Percentiles rank a stretch among this genome's conserved stretches.
These are phyloP conservation scores for Hyles lineata DNA, from an alignment of 2,888 invertebrate species.

Conservation along the genomic window DNA sequence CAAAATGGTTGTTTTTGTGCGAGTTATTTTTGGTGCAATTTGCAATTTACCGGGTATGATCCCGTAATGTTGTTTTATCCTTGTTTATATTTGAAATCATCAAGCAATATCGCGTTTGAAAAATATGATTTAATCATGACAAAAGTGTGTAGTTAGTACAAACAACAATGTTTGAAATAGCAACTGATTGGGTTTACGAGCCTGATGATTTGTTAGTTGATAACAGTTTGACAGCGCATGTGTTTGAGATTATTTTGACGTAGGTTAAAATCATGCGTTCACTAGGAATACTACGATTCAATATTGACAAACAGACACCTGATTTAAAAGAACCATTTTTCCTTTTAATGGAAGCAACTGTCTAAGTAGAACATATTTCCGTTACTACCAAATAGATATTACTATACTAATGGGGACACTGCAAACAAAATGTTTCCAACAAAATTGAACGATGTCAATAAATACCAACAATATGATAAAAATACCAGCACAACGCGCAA, in stretches of 20 bases:
- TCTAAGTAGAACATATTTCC: too few species aligned
- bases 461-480: too few species aligned
- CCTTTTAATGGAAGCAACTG: too few species aligned
- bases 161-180: neutral
- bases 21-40: neutral
- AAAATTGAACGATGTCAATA: too few species aligned
- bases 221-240: conserved; percentile 4
- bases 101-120: neutral
- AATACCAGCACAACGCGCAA: too few species aligned
- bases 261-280: neutral
- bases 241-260: conserved; percentile 18
- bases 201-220: neutral
- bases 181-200: neutral
- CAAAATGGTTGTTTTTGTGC: neutral
- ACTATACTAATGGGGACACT: too few species aligned
- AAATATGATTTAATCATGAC: conserved; percentile 12
- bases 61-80: neutral
- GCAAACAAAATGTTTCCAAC: too few species aligned
- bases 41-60: neutral
- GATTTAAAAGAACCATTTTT: too few species aligned
- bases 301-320: neutral
- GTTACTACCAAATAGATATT: too few species aligned
- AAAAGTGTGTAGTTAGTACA: neutral
- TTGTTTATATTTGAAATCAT: neutral
- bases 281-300: conserved; percentile 1